Percentiles rank a stretch among this genome's conserved stretches.
Conservation (phyloP, 2,113 vertebrate genomes). For the Bujurquina vittata region DNA sequence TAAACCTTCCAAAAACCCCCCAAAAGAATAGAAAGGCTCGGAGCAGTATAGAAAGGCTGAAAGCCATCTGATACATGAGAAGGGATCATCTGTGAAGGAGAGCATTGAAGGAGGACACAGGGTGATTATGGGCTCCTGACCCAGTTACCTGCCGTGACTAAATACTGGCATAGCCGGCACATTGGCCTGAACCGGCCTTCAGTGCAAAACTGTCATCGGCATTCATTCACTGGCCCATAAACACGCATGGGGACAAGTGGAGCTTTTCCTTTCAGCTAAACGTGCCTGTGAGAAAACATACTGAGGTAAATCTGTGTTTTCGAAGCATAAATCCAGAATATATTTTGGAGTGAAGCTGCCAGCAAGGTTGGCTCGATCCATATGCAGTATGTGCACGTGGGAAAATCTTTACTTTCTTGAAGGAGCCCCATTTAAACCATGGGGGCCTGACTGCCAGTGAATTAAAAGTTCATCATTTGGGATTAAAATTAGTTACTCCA, state of each 20-base stretch:
- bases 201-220: not conserved
- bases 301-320: not conserved
- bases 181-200: not conserved
- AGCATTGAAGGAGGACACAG: not conserved
- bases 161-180: not conserved
- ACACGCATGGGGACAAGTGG: not conserved
- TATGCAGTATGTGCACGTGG: not conserved
- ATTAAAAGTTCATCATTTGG: too few relatives aligned
- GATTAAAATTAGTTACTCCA: too few relatives aligned
- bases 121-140: slow-evolving; percentile 36
- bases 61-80: not conserved
- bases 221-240: not conserved
- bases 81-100: not conserved
- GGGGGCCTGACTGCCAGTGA: too few relatives aligned
- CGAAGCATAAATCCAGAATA: not conserved
- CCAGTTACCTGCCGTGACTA: slow-evolving; percentile 33
- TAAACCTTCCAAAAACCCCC: not conserved
- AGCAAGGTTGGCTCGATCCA: not conserved
- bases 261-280: not conserved
- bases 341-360: not conserved
- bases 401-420: not conserved
- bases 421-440: not conserved
- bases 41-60: not conserved
- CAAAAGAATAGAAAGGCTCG: not conserved
- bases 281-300: not conserved